These are phyloP conservation scores for Epirrhoe tristata DNA, from an alignment of 2,888 invertebrate genomes.

Conservation along the genomic window DNA sequence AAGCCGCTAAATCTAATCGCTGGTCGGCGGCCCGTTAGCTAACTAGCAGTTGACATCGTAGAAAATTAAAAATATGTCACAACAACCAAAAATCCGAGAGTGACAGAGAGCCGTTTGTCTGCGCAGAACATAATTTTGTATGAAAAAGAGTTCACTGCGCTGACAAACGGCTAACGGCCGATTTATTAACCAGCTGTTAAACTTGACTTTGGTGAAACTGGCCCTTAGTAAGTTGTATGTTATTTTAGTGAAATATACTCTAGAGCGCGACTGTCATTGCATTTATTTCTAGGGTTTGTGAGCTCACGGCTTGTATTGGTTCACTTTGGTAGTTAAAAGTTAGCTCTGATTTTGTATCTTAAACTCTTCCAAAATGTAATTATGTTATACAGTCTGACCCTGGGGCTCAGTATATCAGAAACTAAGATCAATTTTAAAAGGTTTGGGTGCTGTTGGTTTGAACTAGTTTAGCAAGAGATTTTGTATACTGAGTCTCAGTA, in stretches of 20 bases:
- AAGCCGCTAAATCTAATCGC: no score
- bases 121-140: no score
- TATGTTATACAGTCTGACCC: slow-evolving; percentile 3
- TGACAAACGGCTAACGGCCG: no score
- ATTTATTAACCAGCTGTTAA: no score
- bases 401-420: slow-evolving; percentile 17
- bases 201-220: no score
- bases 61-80: no score
- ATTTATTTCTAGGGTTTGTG: slow-evolving; percentile 1
- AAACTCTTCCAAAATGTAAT: not conserved
- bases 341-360: not conserved
- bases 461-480: not conserved
- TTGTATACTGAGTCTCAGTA: slow-evolving; percentile 33
- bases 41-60: no score
- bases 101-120: no score
- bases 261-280: not conserved
- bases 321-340: not conserved
- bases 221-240: slow-evolving; percentile 11
- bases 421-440: not conserved
- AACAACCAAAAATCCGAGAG: no score
- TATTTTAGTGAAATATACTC: slow-evolving; percentile 9
- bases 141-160: no score
- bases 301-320: not conserved
- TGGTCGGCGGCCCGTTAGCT: no score
- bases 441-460: slow-evolving; percentile 5